Base-by-base conservation (phyloP, 2,888 invertebrate genomes). In the Yponomeuta evonymella region DNA sequence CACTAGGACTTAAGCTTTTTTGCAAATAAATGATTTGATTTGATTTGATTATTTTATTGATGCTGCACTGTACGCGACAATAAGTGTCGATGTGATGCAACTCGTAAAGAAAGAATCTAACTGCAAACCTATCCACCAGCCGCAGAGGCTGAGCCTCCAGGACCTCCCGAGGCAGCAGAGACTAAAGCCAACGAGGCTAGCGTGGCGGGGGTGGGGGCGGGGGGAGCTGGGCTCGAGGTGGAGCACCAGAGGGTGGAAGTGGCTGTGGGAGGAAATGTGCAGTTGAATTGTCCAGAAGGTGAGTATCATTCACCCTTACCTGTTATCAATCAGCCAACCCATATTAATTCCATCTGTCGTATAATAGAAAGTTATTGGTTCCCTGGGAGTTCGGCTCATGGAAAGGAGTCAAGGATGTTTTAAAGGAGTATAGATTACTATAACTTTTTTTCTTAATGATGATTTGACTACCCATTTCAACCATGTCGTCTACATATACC, bases 261-360 rank as follows among this genome's bases (percentile, higher is more conserved):
- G 65, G 96, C 96, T 71, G 93, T 97, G 33, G 97, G 97, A 8
- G 97, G 97, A 9, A 96, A 96, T 69, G 96, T 97, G 63, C 97
- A 97, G 75, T 90, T 97, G 66, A 96, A 97, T 79, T 98, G 97
- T 83, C 96, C 96, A 71, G 95, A 95, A 87, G 96, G 96, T 94
- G 87, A 80, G 76, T 71, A 4, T 2, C 51, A 51, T 4, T 58
- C 51, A 1, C 51, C 15, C 51, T 58, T 58, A 15, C 51, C 51
- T 8, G 43, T 43, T 5, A 43, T 1, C 43, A 43, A 8, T 0
- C 36, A 36, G 36, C 36, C 51, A 51, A 9, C 51, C 51, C 0
- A 51, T 12, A 12, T 10, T 51, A 23, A 23, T 0, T 23, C 23
- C 23, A 23, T 23, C 23, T 23, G 23, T 23, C 23, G 23, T 23